phyloP scores from a whole-genome alignment of 2,888 invertebrate genomes.

The Aphrophora alni region DNA sequence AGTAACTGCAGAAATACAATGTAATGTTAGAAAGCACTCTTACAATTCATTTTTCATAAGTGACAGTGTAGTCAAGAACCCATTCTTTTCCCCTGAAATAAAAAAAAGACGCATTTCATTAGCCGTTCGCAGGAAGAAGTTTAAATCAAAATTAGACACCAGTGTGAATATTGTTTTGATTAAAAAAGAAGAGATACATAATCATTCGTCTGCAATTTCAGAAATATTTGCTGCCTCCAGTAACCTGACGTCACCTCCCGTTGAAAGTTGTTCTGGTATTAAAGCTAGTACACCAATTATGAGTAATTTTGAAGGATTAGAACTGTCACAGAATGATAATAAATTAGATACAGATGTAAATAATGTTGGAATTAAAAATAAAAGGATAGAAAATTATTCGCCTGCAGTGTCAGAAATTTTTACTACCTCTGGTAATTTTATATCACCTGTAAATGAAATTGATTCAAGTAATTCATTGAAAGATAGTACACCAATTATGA shows the following conservation, averaged over 20 bases:
- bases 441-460: not conserved
- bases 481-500: not conserved
- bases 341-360: not conserved
- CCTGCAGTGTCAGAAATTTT: not conserved
- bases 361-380: not conserved
- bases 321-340: not conserved
- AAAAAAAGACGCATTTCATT: not conserved
- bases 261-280: not conserved
- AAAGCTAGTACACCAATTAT: not conserved
- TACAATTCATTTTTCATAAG: not conserved
- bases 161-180: not conserved
- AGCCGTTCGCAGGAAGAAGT: not conserved
- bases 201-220: not conserved
- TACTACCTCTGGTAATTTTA: not conserved
- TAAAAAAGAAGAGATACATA: not conserved
- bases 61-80: not conserved
- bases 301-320: not conserved
- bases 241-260: not conserved
- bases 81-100: not conserved
- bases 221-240: not conserved
- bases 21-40: not conserved
- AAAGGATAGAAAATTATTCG: not conserved
- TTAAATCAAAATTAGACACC: not conserved
- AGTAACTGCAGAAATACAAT: not conserved
- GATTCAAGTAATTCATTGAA: not conserved